phyloP scores from a whole-genome alignment of 1,140 invertebrate genomes.

The Potamilus streckersoni region DNA sequence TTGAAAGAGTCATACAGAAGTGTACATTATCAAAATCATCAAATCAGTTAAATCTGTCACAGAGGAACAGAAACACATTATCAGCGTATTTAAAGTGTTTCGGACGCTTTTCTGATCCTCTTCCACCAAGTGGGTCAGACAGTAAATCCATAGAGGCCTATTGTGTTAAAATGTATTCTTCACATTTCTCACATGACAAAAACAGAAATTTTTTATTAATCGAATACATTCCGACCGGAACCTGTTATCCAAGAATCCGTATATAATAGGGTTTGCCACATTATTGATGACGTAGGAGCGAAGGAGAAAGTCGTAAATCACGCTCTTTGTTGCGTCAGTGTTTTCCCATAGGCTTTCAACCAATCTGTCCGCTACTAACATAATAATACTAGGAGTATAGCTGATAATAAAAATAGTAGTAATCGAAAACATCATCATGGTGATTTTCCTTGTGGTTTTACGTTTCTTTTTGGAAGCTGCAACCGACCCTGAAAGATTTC shows the following conservation, averaged over 20 bases:
- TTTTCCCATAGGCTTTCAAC: constrained; percentile 9
- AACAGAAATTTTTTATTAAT: too few relatives aligned
- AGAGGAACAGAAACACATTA: too few relatives aligned
- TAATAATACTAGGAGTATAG: constrained; percentile 6
- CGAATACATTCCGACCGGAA: background rate
- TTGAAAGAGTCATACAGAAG: too few relatives aligned
- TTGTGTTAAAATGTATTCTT: too few relatives aligned
- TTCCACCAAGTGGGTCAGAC: too few relatives aligned
- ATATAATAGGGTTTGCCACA: constrained; percentile 19
- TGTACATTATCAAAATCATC: too few relatives aligned
- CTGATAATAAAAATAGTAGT: constrained; percentile 17
- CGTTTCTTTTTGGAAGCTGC: constrained; percentile 1
- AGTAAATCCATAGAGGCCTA: too few relatives aligned
- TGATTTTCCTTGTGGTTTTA: constrained; percentile 21
- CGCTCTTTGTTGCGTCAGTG: constrained; percentile 1
- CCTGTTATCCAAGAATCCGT: constrained; percentile 23
- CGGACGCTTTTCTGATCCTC: too few relatives aligned
- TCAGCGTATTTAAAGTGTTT: too few relatives aligned
- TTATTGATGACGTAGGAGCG: constrained; percentile 23
- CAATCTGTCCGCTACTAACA: constrained; percentile 7
- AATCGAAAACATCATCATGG: constrained; percentile 6
- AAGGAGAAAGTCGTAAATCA: constrained; percentile 17
- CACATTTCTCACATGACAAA: too few relatives aligned
- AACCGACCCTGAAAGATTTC: background rate
- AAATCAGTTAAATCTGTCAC: too few relatives aligned